Evolutionary conservation across 1,140 invertebrate genomes (phyloP).

Genomic region (Aphaenogaster floridana): DNA sequence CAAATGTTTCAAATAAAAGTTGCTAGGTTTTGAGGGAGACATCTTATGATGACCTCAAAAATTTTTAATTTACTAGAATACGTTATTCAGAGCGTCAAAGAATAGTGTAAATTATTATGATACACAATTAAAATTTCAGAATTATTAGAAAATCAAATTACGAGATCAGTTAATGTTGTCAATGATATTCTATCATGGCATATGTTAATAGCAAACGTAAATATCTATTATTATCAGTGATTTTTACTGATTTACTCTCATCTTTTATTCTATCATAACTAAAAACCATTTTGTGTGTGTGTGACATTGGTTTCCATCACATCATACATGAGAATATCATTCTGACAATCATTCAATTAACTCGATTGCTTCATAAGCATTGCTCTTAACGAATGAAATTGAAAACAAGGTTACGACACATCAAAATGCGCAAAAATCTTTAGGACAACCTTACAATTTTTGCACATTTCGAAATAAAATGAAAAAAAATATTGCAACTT

Average conservation of each 20-base stretch:
- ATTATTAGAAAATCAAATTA: no score
- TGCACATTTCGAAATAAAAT: background rate
- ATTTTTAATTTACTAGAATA: background rate
- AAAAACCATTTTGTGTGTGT: background rate
- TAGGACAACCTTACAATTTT: background rate
- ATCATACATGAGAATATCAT: background rate
- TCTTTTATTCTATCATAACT: background rate
- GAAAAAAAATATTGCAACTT: background rate
- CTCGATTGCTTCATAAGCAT: background rate
- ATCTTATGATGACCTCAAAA: no score
- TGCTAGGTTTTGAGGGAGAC: no score
- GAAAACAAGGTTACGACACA: background rate
- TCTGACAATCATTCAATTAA: constrained; percentile 22
- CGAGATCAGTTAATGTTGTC: no score
- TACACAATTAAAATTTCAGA: no score
- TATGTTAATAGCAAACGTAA: background rate
- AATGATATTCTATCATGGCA: no score
- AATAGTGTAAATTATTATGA: no score
- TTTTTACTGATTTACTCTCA: background rate
- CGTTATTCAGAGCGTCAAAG: no score
- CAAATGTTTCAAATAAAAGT: background rate
- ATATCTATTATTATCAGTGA: background rate
- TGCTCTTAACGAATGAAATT: background rate
- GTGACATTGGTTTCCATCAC: background rate
- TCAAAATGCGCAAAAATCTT: background rate